A percentile compares a stretch with the other conserved stretches of the same genome.
Conservation (phyloP, 2,888 invertebrate species). For the Torymus tubicola region DNA sequence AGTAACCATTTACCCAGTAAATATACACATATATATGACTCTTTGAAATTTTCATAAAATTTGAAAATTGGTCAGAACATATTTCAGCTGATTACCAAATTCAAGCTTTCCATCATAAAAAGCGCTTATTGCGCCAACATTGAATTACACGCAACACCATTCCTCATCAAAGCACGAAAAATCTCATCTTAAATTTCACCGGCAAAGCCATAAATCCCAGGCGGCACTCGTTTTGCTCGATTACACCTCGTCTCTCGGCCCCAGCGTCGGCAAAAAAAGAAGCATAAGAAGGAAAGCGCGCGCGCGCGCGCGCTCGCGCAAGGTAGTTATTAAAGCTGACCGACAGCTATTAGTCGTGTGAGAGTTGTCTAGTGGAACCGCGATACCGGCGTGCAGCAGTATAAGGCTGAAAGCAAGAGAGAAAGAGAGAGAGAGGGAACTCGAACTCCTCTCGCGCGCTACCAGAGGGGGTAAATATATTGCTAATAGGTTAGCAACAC, state of each 20-base stretch:
- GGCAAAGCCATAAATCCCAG: constrained; percentile 35
- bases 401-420: too few relatives aligned
- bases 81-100: too few relatives aligned
- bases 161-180: neutral
- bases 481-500: constrained; percentile 73
- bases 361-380: constrained; percentile 52
- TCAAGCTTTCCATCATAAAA: too few relatives aligned
- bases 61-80: too few relatives aligned
- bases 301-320: constrained; percentile 1
- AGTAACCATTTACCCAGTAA: too few relatives aligned
- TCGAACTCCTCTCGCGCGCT: constrained; percentile 56
- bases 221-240: constrained; percentile 30
- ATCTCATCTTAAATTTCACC: neutral
- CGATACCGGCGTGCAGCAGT: constrained; percentile 50
- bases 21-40: too few relatives aligned
- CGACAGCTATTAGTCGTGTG: constrained; percentile 53
- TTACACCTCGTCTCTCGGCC: neutral
- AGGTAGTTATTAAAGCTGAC: constrained; percentile 57
- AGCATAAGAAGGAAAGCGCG: constrained; percentile 22
- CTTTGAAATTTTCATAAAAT: too few relatives aligned
- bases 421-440: too few relatives aligned
- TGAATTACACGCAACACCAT: neutral
- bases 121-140: too few relatives aligned
- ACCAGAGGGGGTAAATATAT: constrained; percentile 70
- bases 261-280: neutral